Base-by-base conservation (phyloP, 2,888 invertebrate genomes). In the Taenaris catops region DNA sequence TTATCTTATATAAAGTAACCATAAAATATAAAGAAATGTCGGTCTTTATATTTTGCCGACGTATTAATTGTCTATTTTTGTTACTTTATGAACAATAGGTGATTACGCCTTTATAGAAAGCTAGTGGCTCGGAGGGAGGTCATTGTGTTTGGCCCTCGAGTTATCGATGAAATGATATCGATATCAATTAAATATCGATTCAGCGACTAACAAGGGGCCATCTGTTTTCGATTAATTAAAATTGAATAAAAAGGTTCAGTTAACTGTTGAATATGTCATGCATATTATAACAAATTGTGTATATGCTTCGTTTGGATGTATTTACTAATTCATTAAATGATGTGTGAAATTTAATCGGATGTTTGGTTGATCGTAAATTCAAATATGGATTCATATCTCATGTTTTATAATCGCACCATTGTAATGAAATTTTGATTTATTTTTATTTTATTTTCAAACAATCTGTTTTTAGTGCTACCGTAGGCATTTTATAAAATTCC, bases 151-250 rank as follows among this genome's bases (percentile, higher is more conserved):
- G 70, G 60, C 62, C 63, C 52, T 55, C 50, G 50, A 57, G 56
- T 62, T 68, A 79, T 72, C 68, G 67, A 66, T 58, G 34, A 38
- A 38, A 44, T 32, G 26, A 32, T 38, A 38, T 42, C 35, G 36
- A 41, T 72, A 78, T 81, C 81, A 80, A 81, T 83, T 83, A 79
- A 66, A 74, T 55, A 73, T 71, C 71, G 63, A 73, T 73, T 68
- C 56, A 58, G 55, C 55, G 53, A 53, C 67, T 84, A 86, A 86
- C 83, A 76, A 83, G 84, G 67, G 58, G 69, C 71, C 79, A 84
- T 83, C 80, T 83, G 83, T 81, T 74, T 74, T 69, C 73, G 66
- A 80, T 83, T 80, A 79, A 83, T 83, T 80, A 74, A 66, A 53
- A 44, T 48, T 57, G 68, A 66, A 73, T 55, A 43, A 37, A 41